A percentile compares a stretch with the other conserved stretches of the same genome.
phyloP scores from a whole-genome alignment of 2,888 invertebrate genomes.

The Erebia epiphron region DNA sequence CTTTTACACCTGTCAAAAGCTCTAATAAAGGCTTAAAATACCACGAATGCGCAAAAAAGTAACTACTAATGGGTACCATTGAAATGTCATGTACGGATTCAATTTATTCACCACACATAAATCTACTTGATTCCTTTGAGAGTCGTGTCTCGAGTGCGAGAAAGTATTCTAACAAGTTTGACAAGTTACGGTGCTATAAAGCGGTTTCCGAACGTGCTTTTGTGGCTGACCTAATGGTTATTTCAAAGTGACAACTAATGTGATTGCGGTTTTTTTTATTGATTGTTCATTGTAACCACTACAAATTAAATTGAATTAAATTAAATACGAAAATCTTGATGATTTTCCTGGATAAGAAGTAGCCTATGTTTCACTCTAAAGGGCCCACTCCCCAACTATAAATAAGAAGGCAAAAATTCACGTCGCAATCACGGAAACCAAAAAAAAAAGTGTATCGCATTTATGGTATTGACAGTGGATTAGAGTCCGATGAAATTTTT shows the following conservation, averaged over 20 bases:
- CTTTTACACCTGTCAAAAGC: too few species aligned
- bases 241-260: not conserved
- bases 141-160: not conserved
- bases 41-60: too few species aligned
- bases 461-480: too few species aligned
- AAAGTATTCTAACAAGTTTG: constrained; percentile 21
- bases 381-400: too few species aligned
- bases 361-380: too few species aligned
- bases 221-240: constrained; percentile 5
- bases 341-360: too few species aligned
- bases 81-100: not conserved
- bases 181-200: constrained; percentile 10
- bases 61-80: not conserved
- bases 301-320: not conserved
- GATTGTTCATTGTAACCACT: not conserved
- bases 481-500: too few species aligned
- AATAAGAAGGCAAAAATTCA: too few species aligned
- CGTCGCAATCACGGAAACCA: too few species aligned
- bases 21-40: too few species aligned
- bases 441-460: too few species aligned
- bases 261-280: not conserved
- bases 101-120: not conserved
- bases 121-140: not conserved
- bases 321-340: too few species aligned
- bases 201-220: not conserved